Percentiles rank a stretch among this genome's conserved stretches.
Evolutionary conservation across 2,797 vertebrate genomes (phyloP).

Genomic region (Dipus sagitta): DNA sequence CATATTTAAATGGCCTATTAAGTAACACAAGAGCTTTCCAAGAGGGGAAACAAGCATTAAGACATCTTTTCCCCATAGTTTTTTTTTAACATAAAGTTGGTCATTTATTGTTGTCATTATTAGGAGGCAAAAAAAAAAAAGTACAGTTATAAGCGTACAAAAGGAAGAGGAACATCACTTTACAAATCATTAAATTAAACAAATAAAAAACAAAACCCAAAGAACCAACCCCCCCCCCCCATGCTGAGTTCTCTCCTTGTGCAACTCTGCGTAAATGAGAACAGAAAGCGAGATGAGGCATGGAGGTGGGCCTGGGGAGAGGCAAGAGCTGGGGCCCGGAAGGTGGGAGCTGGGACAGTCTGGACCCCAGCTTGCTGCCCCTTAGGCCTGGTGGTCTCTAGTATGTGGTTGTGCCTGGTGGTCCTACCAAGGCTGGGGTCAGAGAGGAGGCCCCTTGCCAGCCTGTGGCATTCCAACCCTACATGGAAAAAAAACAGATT

Average conservation of each 20-base stretch:
- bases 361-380: background rate
- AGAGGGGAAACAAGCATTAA: too few species aligned
- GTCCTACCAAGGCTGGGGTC: conserved; percentile 4
- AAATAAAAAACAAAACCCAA: conserved; percentile 77
- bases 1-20: too few species aligned
- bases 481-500: background rate
- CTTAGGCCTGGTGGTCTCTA: background rate
- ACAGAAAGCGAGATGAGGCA: conserved; percentile 78
- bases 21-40: too few species aligned
- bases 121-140: conserved; percentile 87
- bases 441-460: background rate
- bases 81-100: conserved; percentile 90
- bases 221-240: conserved; percentile 75
- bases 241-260: conserved; percentile 84
- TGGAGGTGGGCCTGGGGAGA: conserved; percentile 22
- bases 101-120: conserved; percentile 89
- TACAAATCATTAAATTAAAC: conserved; percentile 89
- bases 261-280: conserved; percentile 85
- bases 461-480: background rate
- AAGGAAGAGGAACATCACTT: conserved; percentile 85
- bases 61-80: too few species aligned
- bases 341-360: background rate
- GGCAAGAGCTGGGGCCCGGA: conserved; percentile 43
- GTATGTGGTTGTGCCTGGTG: background rate
- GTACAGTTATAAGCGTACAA: conserved; percentile 89